Conservation (phyloP, 1,140 invertebrate genomes). For the Saxidomus purpurata region DNA sequence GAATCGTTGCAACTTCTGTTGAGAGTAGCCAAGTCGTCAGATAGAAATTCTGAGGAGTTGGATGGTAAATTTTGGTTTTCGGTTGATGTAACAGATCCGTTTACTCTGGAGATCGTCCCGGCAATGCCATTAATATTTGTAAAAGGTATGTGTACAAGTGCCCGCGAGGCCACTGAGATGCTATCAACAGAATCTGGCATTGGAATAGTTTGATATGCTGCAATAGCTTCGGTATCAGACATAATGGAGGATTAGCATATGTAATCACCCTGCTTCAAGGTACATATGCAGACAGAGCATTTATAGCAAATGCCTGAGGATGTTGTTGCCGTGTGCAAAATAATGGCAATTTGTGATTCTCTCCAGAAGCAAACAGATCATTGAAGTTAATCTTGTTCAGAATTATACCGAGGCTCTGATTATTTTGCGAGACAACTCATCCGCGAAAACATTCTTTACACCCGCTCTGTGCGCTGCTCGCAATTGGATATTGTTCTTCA, state of each 20-base stretch:
- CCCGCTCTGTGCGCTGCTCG: slow-evolving; percentile 50
- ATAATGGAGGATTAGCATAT: slow-evolving; percentile 58
- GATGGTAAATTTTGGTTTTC: slow-evolving; percentile 11
- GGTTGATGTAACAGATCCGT: not conserved
- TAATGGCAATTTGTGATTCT: slow-evolving; percentile 45
- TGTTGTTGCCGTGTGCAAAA: slow-evolving; percentile 57
- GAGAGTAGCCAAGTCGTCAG: slow-evolving; percentile 17
- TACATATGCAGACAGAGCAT: slow-evolving; percentile 51
- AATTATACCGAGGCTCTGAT: slow-evolving; percentile 12
- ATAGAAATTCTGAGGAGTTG: not conserved
- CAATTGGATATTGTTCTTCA: slow-evolving; percentile 36
- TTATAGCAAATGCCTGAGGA: not conserved
- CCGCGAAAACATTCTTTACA: slow-evolving; percentile 11
- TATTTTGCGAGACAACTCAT: slow-evolving; percentile 22
- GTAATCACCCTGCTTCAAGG: slow-evolving; percentile 51
- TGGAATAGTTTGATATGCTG: slow-evolving; percentile 25
- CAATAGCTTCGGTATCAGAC: slow-evolving; percentile 43
- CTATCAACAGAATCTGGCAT: slow-evolving; percentile 57
- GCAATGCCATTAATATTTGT: not conserved
- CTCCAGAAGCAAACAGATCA: slow-evolving; percentile 52
- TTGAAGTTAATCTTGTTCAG: slow-evolving; percentile 45
- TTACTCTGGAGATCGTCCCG: not conserved
- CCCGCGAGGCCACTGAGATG: slow-evolving; percentile 45
- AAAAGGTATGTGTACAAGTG: slow-evolving; percentile 49
- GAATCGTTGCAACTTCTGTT: slow-evolving; percentile 5